phyloP scores from a whole-genome alignment of 2,888 invertebrate genomes.

The Acronicta psi region DNA sequence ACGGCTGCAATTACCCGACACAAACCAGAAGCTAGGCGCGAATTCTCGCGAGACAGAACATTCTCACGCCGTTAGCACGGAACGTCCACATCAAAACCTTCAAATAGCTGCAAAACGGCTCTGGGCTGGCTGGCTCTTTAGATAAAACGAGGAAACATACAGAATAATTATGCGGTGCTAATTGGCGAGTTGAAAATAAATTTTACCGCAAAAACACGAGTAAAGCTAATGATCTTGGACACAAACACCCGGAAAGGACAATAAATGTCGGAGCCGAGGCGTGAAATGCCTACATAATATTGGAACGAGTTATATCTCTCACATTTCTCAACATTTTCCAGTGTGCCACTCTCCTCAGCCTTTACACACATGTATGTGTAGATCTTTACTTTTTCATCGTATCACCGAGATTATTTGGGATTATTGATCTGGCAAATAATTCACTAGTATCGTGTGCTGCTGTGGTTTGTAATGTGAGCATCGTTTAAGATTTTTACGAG shows the following conservation, averaged over 20 bases:
- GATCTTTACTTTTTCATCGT: slow-evolving; percentile 7
- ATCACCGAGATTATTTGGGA: slow-evolving; percentile 9
- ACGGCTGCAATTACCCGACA: slow-evolving; percentile 57
- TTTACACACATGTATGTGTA: slow-evolving; percentile 8
- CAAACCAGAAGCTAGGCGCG: slow-evolving; percentile 55
- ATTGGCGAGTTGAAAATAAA: slow-evolving; percentile 39
- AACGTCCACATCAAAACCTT: slow-evolving; percentile 35
- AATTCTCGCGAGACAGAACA: slow-evolving; percentile 25
- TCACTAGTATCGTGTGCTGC: slow-evolving; percentile 3
- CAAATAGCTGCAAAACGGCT: slow-evolving; percentile 11
- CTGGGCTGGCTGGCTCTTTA: slow-evolving; percentile 15
- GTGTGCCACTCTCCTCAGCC: slow-evolving; percentile 34
- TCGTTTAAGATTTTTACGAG: slow-evolving; percentile 8
- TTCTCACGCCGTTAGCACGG: slow-evolving; percentile 39
- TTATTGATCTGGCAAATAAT: slow-evolving; percentile 15
- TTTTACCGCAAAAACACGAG: slow-evolving; percentile 33
- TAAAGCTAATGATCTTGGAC: slow-evolving; percentile 40
- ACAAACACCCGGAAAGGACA: slow-evolving; percentile 50
- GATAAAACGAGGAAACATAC: slow-evolving; percentile 64
- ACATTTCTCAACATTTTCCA: slow-evolving; percentile 63
- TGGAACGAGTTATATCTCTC: slow-evolving; percentile 65
- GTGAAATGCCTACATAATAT: slow-evolving; percentile 64
- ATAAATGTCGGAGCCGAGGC: slow-evolving; percentile 60
- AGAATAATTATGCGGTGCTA: slow-evolving; percentile 41
- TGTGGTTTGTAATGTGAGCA: slow-evolving; percentile 14